Conservation (phyloP, 2,797 vertebrate species). For the Siniperca undulata region DNA sequence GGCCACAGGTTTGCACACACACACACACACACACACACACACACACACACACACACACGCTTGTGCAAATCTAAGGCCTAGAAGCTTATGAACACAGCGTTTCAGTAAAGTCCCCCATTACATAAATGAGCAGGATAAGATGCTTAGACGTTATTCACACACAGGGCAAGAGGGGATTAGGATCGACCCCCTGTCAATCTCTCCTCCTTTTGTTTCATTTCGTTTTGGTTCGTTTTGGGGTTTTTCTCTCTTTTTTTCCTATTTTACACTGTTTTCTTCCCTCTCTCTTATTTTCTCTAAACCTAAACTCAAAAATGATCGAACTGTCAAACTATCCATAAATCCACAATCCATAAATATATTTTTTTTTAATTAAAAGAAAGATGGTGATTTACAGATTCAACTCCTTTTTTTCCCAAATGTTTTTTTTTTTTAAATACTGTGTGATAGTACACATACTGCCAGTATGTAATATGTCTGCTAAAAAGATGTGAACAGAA, state of each 20-base stretch:
- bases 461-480: neutral
- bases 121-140: conserved; percentile 85
- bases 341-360: neutral
- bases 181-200: conserved; percentile 57
- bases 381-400: neutral
- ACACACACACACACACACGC: conserved; percentile 9
- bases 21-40: conserved; percentile 16
- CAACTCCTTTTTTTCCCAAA: neutral
- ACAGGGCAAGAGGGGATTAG: conserved; percentile 79
- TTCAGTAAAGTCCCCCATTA: conserved; percentile 72
- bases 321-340: neutral
- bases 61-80: conserved; percentile 27
- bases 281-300: neutral
- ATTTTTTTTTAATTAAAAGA: neutral
- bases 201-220: conserved; percentile 47
- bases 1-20: conserved; percentile 58
- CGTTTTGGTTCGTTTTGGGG: neutral
- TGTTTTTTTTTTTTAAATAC: neutral
- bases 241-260: neutral
- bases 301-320: neutral
- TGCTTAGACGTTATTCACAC: conserved; percentile 92
- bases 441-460: neutral
- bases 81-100: conserved; percentile 50
- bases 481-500: neutral
- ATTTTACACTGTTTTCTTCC: neutral